These are phyloP conservation scores for Ichneumoninae sp. DNA, from an alignment of 2,888 invertebrate species.

Conservation along the genomic window DNA sequence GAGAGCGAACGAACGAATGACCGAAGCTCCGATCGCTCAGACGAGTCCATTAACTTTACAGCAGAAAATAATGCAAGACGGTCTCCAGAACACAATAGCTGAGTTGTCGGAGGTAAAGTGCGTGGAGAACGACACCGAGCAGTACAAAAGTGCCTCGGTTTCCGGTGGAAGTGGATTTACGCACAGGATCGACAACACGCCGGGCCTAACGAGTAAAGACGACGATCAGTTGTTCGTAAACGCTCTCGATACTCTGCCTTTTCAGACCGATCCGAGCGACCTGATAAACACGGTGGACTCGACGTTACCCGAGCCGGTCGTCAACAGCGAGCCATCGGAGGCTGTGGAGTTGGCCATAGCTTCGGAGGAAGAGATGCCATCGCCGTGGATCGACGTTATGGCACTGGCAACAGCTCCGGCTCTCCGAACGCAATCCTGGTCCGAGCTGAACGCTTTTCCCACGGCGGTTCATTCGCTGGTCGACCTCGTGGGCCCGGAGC, in stretches of 20 bases:
- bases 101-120: conserved; percentile 73
- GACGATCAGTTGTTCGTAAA: conserved; percentile 72
- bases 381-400: conserved; percentile 91
- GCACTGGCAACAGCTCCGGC: conserved; percentile 88
- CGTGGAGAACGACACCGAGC: conserved; percentile 46
- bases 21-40: conserved; percentile 26
- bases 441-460: conserved; percentile 87
- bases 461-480: conserved; percentile 88
- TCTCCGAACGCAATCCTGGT: conserved; percentile 80
- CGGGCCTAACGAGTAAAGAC: conserved; percentile 37
- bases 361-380: conserved; percentile 90
- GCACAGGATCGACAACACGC: conserved; percentile 21
- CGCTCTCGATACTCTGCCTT: conserved; percentile 71
- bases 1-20: conserved; percentile 3
- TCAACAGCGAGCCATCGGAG: conserved; percentile 83
- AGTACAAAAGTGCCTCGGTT: conserved; percentile 58
- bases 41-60: conserved; percentile 70
- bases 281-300: conserved; percentile 31
- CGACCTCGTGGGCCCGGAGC: conserved; percentile 81
- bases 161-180: conserved; percentile 22
- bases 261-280: conserved; percentile 60
- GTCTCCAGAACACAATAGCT: conserved; percentile 77
- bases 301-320: not conserved
- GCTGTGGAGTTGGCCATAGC: conserved; percentile 91
- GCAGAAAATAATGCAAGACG: conserved; percentile 79